A percentile compares a stretch with the other conserved stretches of the same genome.
phyloP scores from a whole-genome alignment of 2,888 invertebrate genomes.

The Erynnis tages region DNA sequence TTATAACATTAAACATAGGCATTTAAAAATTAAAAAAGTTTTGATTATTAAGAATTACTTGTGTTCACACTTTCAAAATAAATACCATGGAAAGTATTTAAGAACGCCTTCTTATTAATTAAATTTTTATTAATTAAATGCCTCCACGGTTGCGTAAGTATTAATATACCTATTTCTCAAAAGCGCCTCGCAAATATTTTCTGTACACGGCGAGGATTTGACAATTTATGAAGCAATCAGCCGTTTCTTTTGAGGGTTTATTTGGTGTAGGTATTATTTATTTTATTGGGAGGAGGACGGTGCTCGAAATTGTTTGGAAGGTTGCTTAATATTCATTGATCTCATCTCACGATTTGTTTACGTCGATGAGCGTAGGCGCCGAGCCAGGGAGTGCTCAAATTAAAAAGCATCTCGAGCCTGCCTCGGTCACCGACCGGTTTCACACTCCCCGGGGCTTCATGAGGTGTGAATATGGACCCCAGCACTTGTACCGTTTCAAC shows the following conservation, averaged over 20 bases:
- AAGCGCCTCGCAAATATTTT: constrained; percentile 55
- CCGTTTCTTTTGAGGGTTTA: constrained; percentile 65
- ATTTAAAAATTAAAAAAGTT: no score
- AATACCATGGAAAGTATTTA: constrained; percentile 4
- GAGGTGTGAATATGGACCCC: constrained; percentile 65
- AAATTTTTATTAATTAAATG: no score
- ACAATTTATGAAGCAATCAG: constrained; percentile 77
- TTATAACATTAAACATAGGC: no score
- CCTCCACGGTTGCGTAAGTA: no score
- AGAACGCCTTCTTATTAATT: constrained; percentile 55
- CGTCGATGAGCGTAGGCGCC: constrained; percentile 61
- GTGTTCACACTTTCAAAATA: no score
- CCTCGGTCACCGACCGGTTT: constrained; percentile 47
- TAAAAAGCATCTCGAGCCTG: constrained; percentile 47
- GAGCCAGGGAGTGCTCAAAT: constrained; percentile 56
- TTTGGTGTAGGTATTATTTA: constrained; percentile 69
- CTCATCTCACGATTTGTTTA: constrained; percentile 72
- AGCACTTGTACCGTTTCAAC: constrained; percentile 53
- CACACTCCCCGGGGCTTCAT: constrained; percentile 61
- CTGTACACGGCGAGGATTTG: constrained; percentile 58
- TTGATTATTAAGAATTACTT: no score
- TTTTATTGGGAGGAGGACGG: constrained; percentile 60
- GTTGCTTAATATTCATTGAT: constrained; percentile 77
- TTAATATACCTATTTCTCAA: constrained; percentile 59
- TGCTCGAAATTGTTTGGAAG: constrained; percentile 68